Evolutionary conservation across 2,888 invertebrate genomes (phyloP), one percentile per base, ranked within the genome.

Genomic region (Ecliptopera silaceata): DNA sequence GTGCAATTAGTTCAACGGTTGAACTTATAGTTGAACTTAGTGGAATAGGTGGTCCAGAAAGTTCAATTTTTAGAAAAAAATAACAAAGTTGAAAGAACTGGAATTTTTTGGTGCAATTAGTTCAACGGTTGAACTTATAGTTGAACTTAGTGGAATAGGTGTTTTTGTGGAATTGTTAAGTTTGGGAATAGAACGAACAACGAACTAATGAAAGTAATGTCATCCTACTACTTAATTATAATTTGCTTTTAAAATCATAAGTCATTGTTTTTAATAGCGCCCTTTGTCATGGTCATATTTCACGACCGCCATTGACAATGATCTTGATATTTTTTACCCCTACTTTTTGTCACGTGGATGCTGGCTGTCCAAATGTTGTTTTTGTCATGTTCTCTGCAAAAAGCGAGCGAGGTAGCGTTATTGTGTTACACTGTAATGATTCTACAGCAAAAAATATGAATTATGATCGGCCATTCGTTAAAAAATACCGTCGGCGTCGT

Each of bases 251-350:
- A 39, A 31, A 39, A 39, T n/a, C 12, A 18, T 31, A 34, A 15
- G 15, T 38, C 29, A 42, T 29, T 49, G 48, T 22, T 29, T 6
- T 39, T 22, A 34, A 41, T 26, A n/a, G 32, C 64, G 67, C 71
- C 77, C 76, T 80, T 71, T 66, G 64, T 69, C 65, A 69, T 73
- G 74, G 79, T 72, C 75, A 73, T 74, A 75, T 72, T 75, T 73
- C 65, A 71, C 74, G 68, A 70, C 63, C 68, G 72, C 69, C 82
- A 82, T 82, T 88, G 87, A 74, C 84, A 86, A 72, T 87, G 89
- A 86, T 88, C 89, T 89, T 89, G 88, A 79, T 79, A 72, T 75
- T 80, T 84, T 84, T 83, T 17, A 68, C 51, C 49, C 64, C 48
- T 60, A 63, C 46, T 75, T 79, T 77, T 80, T 80, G 71, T 67